Percentiles rank a stretch among this genome's conserved stretches.
phyloP scores from a whole-genome alignment of 1,140 invertebrate genomes.

The Drosophila erecta region DNA sequence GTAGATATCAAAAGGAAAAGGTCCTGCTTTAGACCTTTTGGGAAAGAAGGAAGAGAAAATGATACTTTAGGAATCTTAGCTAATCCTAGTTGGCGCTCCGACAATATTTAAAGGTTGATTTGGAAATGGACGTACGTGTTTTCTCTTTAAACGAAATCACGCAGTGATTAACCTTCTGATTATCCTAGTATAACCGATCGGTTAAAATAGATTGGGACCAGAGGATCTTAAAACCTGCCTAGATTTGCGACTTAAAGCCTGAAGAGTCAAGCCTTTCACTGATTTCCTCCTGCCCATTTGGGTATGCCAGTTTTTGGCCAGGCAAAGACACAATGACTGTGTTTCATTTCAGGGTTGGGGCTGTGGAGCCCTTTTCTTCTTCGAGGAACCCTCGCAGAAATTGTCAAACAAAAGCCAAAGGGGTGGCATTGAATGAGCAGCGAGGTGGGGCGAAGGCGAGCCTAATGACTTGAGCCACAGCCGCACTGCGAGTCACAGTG shows the following conservation, averaged over 20 bases:
- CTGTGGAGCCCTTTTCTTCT: conserved; percentile 8
- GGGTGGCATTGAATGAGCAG: conserved; percentile 16
- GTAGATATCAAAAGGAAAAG: conserved; percentile 12
- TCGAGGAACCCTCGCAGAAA: conserved; percentile 44
- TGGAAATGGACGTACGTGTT: too few species aligned
- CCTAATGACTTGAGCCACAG: conserved; percentile 74
- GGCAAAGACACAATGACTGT: conserved; percentile 58
- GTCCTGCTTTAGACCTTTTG: too few species aligned
- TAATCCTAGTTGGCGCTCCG: not conserved
- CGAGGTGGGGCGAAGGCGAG: conserved; percentile 4
- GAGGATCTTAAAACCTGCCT: not conserved
- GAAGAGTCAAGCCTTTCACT: conserved; percentile 33
- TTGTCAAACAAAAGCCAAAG: conserved; percentile 70
- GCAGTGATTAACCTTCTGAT: too few species aligned
- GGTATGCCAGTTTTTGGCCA: conserved; percentile 45
- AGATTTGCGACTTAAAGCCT: conserved; percentile 4
- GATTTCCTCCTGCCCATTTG: conserved; percentile 17
- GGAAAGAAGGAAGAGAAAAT: not conserved
- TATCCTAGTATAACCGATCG: not conserved
- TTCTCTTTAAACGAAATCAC: too few species aligned
- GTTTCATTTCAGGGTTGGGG: conserved; percentile 16
- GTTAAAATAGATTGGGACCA: not conserved
- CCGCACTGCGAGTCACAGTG: conserved; percentile 30
- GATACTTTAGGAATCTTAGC: not conserved
- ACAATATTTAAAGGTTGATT: not conserved